A percentile compares a stretch with the other conserved stretches of the same genome.
Evolutionary conservation across 2,113 vertebrate species (phyloP).

Genomic region (Variabilichromis moorii): DNA sequence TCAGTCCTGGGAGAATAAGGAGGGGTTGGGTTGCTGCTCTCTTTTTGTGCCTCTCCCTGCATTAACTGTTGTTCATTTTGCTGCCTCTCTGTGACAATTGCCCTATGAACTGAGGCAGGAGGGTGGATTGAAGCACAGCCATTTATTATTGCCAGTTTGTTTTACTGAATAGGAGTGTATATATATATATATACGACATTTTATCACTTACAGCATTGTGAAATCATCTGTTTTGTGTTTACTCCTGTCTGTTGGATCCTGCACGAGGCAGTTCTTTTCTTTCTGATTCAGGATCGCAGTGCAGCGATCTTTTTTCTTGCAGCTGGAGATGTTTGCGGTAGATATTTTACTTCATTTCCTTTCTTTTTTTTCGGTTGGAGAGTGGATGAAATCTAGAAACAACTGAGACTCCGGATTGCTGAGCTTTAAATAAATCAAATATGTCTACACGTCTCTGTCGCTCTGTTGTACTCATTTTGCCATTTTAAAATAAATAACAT

Average conservation of each 20-base stretch:
- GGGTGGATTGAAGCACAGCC: not conserved
- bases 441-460: not conserved
- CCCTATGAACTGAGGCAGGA: constrained; percentile 13
- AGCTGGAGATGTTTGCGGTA: not conserved
- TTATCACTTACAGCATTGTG: not conserved
- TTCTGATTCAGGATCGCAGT: not conserved
- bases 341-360: not conserved
- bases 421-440: not conserved
- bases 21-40: constrained; percentile 24
- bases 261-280: not conserved
- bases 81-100: constrained; percentile 12
- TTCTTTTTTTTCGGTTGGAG: not conserved
- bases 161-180: not conserved
- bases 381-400: not conserved
- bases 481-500: not conserved
- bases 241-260: not conserved
- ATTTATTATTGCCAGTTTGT: not conserved
- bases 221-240: not conserved
- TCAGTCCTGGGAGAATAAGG: constrained; percentile 7
- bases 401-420: not conserved
- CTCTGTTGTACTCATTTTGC: not conserved
- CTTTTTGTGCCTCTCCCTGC: constrained; percentile 29
- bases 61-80: constrained; percentile 36
- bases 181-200: not conserved
- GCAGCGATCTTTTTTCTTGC: not conserved